phyloP scores from a whole-genome alignment of 37 sponge, comb jelly and placozoan species.

The Geodia barretti region DNA sequence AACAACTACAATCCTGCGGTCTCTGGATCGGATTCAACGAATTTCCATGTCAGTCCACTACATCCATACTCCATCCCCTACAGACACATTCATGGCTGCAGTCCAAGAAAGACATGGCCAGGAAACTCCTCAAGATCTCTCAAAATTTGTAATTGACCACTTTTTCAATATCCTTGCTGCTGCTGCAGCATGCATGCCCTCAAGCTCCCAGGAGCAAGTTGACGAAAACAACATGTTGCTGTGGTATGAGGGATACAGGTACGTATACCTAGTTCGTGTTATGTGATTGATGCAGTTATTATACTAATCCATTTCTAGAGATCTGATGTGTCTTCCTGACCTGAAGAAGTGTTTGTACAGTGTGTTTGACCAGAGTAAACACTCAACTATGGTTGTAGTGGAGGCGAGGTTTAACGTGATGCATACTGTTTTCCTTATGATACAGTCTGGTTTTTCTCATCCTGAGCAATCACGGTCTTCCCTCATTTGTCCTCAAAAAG shows the following conservation, averaged over 20 bases:
- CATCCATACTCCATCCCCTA: constrained; percentile 4
- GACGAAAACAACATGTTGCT: constrained; percentile 32
- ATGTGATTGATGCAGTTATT: neutral
- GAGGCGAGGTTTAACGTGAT: constrained; percentile 52
- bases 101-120: constrained; percentile 15
- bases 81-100: neutral
- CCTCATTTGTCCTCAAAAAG: constrained; percentile 21
- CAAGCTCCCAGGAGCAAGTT: neutral
- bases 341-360: constrained; percentile 38
- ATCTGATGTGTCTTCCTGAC: constrained; percentile 36
- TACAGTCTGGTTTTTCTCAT: constrained; percentile 30
- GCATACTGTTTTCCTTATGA: constrained; percentile 47
- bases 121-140: constrained; percentile 33
- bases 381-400: constrained; percentile 1
- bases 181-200: neutral
- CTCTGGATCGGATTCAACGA: constrained; percentile 47
- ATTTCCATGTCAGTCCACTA: constrained; percentile 21
- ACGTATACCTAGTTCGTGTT: constrained; percentile 5
- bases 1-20: constrained; percentile 57
- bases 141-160: constrained; percentile 48
- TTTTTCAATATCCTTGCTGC: constrained; percentile 61
- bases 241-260: constrained; percentile 66
- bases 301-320: neutral
- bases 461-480: neutral
- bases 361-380: neutral